Percentiles rank a stretch among this genome's conserved stretches.
Conservation (phyloP, 1,140 invertebrate genomes). For the Muscidifurax raptorellus region DNA sequence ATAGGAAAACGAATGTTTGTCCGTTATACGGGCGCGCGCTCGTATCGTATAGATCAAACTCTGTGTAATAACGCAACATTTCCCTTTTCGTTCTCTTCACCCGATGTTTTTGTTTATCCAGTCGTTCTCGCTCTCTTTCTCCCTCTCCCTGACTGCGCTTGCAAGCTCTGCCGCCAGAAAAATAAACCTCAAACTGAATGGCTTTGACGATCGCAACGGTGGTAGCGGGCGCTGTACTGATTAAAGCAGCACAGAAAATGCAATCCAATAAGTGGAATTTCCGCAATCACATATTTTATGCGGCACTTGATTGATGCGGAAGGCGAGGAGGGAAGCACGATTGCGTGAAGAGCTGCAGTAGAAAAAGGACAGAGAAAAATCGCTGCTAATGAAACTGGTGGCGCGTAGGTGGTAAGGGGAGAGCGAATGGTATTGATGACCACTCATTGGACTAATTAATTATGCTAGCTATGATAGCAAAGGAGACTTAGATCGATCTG, state of each 20-base stretch:
- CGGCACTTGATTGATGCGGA: background rate
- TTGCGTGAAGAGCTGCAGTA: background rate
- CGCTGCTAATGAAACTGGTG: background rate
- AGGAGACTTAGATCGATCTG: no score
- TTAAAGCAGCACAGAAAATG: background rate
- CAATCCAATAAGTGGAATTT: background rate
- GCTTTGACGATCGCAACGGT: background rate
- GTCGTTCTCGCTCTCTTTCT: background rate
- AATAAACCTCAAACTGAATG: background rate
- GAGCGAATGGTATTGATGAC: background rate
- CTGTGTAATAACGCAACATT: background rate
- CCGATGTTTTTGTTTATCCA: background rate
- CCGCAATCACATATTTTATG: conserved; percentile 3
- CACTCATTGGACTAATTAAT: background rate
- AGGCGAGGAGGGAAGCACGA: background rate
- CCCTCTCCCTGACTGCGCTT: no score
- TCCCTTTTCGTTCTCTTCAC: background rate
- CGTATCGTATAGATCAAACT: background rate
- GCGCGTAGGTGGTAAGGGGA: background rate
- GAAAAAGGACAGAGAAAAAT: background rate
- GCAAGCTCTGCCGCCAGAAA: background rate
- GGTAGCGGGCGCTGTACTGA: background rate
- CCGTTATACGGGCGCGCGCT: no score
- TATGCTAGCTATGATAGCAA: no score
- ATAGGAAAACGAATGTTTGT: background rate